These are phyloP conservation scores for Pedionomus torquatus DNA, from an alignment of 2,113 vertebrate genomes.

Conservation along the genomic window DNA sequence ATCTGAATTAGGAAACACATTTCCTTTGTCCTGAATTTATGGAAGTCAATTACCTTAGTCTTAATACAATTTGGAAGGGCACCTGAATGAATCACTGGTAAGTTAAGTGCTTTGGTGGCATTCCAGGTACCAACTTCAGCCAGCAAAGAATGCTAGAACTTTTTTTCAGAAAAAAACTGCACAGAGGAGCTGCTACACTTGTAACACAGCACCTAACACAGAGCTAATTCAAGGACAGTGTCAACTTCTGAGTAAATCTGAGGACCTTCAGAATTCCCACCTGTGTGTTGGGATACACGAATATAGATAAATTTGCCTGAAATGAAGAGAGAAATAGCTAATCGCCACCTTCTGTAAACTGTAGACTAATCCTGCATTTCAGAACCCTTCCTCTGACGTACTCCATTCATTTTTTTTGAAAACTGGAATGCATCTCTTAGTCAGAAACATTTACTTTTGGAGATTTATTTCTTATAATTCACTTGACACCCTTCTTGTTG, in stretches of 20 bases:
- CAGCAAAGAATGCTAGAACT: background rate
- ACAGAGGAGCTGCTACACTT: background rate
- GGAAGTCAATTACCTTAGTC: background rate
- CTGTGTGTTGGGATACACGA: background rate
- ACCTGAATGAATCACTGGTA: slow-evolving; percentile 13
- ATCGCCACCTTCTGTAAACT: background rate
- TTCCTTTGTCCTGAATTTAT: slow-evolving; percentile 18
- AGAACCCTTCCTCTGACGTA: fast-evolving
- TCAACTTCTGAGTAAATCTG: background rate
- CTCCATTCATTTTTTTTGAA: background rate
- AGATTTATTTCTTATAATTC: background rate
- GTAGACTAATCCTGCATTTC: fast-evolving
- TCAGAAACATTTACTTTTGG: background rate
- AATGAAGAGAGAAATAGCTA: background rate
- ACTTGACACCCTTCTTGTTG: background rate
- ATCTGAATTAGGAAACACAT: background rate
- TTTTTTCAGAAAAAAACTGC: background rate
- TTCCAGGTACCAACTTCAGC: background rate
- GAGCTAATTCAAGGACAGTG: background rate
- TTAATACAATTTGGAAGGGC: slow-evolving; percentile 19
- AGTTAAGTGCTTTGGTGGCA: background rate
- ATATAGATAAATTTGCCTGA: background rate
- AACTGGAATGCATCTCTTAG: background rate
- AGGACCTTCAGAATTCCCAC: background rate
- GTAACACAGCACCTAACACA: background rate